Percentiles rank a stretch among this genome's conserved stretches.
These are phyloP conservation scores for Panulirus ornatus DNA, from an alignment of 1,140 invertebrate species.

Conservation along the genomic window DNA sequence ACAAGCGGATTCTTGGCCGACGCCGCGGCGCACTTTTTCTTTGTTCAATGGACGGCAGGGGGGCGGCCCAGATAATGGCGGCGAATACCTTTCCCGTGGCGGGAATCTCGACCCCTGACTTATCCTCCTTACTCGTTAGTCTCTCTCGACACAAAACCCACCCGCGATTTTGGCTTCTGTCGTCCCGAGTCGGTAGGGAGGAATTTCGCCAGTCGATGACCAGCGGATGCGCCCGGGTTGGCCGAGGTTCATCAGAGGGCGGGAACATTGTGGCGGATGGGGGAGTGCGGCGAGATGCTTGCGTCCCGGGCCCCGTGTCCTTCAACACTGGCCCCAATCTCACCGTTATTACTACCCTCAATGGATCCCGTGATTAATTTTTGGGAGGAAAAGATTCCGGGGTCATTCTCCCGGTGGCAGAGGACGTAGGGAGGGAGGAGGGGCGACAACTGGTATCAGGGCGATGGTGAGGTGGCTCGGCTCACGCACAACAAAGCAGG, in stretches of 20 bases:
- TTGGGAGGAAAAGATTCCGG: background rate
- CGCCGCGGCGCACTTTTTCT: conserved; percentile 34
- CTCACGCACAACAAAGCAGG: too few species aligned
- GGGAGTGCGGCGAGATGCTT: conserved; percentile 21
- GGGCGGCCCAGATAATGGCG: conserved; percentile 34
- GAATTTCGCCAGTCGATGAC: background rate
- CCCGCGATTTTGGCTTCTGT: background rate
- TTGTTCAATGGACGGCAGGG: conserved; percentile 26
- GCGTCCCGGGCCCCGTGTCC: conserved; percentile 20
- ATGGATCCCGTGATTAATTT: conserved; percentile 49
- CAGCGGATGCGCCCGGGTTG: background rate
- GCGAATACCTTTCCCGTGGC: conserved; percentile 40
- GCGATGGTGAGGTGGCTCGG: too few species aligned
- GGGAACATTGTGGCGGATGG: conserved; percentile 45
- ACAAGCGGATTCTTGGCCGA: conserved; percentile 32
- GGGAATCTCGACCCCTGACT: conserved; percentile 45
- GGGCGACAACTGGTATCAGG: too few species aligned
- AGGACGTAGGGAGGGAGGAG: too few species aligned
- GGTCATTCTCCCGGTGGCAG: background rate
- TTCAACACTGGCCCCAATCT: background rate
- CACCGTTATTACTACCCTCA: conserved; percentile 42
- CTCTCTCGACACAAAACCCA: too few species aligned
- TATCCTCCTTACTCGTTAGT: background rate
- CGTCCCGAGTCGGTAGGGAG: background rate
- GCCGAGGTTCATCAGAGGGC: conserved; percentile 27